Base-by-base conservation (phyloP, 1,140 invertebrate species). In the Drosophila virilis region DNA sequence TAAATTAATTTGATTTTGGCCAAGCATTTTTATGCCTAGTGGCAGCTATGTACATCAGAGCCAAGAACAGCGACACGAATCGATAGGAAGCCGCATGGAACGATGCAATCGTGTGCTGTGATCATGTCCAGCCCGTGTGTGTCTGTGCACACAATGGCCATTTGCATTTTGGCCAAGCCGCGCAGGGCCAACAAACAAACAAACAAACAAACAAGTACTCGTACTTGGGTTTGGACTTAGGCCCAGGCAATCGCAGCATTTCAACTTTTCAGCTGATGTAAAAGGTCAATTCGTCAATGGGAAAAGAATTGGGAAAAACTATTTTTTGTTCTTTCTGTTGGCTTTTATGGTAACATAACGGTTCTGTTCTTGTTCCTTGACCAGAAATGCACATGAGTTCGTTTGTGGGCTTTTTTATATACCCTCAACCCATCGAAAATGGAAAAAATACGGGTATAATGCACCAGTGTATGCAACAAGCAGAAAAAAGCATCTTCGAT, bases 231-330 rank as follows among this genome's bases (percentile, higher is more conserved):
- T n/a, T 35, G 46, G 8, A 15, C 15, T n/a, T 35, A 10, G 13
- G 58, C n/a, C n/a, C 12, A 5, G 5, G 32, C 50, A 4, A n/a
- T 37, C 13, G 35, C 32, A 60, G 59, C 38, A 32, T 46, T 75
- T 67, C 37, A 48, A 78, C 69, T 66, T 58, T 65, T 58, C 35
- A 61, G 48, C 40, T 54, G 68, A 76, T 77, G 64, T 45, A 60
- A 73, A 81, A 66, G 78, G 74, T 86, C 82, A 86, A 81, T 86
- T 82, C 82, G 82, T 86, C 82, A 86, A 81, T 86, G 78, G 73
- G 66, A 64, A 59, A 71, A 45, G 28, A 65, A 52, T 59, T 58
- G 67, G 55, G 38, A 48, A 46, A 46, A 46, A 78, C 40, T 72
- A 48, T 22, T 15, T 35, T 65, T 55, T 48, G n/a, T 17, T 40